Base-by-base conservation (phyloP, 2,797 vertebrate genomes). In the Atherinosoma microstoma region DNA sequence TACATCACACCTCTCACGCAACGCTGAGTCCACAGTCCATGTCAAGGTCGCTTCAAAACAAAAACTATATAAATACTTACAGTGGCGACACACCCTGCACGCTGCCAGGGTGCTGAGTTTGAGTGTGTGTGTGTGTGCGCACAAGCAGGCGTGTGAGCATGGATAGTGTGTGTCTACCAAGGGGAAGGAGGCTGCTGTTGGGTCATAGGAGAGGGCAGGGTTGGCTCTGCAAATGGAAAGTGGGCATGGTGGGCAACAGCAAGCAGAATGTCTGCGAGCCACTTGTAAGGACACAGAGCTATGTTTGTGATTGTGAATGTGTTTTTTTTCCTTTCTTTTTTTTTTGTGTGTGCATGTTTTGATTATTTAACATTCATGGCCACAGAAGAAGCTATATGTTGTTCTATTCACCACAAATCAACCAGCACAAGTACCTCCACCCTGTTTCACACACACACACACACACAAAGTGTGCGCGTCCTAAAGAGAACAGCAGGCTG, bases 191-290 rank as follows among this genome's bases (percentile, higher is more conserved):
- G 84, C 80, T 91, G 84, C 84, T 89, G 89, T 93, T 92, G 90
- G 91, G 92, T 93, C 89, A 91, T 86, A 90, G 90, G 86, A 88
- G 89, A 89, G 83, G 84, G 91, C 90, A 90, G 90, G 90, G 90
- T 86, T 16, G 27, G 77, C 83, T 87, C 86, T 84, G 85, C 89
- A 91, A 92, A 92, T 76, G 90, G 85, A 73, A 82, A 88, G 85
- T 63, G 76, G 71, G 85, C 81, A 83, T 78, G 88, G 85, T 83
- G 82, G 83, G 80, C 66, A 70, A 79, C 57, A 24, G 76, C 56
- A 78, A 78, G 70, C 56, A 79, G 82, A 85, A 87, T 79, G 79
- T 87, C 83, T 89, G 70, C 72, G 51, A 91, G 86, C 82, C 73
- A 83, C 76, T 75, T 54, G 67, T 72, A 63, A 87, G 68, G 68